These are phyloP conservation scores for Paratilapia polleni DNA, from an alignment of 2,113 vertebrate genomes.

Conservation along the genomic window DNA sequence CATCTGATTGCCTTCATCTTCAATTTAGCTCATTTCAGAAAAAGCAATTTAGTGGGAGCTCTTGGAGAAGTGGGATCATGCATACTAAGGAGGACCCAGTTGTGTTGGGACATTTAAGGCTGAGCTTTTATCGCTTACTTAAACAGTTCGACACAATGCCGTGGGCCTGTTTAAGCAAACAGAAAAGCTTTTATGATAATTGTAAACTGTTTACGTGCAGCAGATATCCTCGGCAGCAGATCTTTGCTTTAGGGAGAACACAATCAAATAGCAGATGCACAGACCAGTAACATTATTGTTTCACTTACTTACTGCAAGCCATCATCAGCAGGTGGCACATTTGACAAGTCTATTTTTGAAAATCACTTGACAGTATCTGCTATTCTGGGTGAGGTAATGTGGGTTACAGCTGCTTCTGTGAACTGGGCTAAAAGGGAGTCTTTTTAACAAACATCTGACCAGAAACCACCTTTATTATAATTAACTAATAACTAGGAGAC, in stretches of 20 bases:
- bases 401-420: constrained; percentile 74
- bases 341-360: constrained; percentile 76
- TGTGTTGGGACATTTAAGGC: neutral
- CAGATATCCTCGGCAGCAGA: neutral
- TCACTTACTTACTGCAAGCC: neutral
- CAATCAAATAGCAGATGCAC: neutral
- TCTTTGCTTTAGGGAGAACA: neutral
- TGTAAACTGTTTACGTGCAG: neutral
- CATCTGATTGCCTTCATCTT: constrained; percentile 54
- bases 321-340: constrained; percentile 52
- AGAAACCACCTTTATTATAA: constrained; percentile 1
- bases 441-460: constrained; percentile 26
- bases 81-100: constrained; percentile 42
- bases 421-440: constrained; percentile 47
- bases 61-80: constrained; percentile 11
- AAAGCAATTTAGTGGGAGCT: constrained; percentile 52
- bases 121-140: neutral
- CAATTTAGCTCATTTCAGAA: constrained; percentile 49
- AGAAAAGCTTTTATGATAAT: neutral
- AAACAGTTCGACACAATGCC: neutral
- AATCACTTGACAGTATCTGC: constrained; percentile 63
- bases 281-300: neutral
- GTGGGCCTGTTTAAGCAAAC: neutral
- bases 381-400: constrained; percentile 70
- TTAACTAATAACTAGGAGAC: neutral